Conservation (phyloP, 1,140 invertebrate genomes). For the Nixonia krombeini region DNA sequence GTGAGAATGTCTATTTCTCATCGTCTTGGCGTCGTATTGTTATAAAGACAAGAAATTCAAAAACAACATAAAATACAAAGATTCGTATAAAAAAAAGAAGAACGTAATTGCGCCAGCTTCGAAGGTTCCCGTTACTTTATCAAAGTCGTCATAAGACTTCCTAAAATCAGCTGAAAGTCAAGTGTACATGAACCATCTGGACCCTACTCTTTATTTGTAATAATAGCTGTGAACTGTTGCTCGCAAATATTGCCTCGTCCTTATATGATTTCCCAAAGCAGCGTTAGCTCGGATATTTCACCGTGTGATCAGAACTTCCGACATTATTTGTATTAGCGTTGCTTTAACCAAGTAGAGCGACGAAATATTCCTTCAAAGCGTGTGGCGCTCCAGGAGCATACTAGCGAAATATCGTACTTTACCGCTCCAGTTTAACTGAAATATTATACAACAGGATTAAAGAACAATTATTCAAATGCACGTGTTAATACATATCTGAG, state of each 20-base stretch:
- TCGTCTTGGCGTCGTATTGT: not conserved
- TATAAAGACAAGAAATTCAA: not conserved
- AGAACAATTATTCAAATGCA: not conserved
- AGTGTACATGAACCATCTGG: slow-evolving; percentile 28
- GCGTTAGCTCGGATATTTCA: slow-evolving; percentile 14
- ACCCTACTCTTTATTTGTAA: slow-evolving; percentile 16
- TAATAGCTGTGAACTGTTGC: slow-evolving; percentile 13
- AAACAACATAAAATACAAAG: not conserved
- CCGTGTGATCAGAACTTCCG: slow-evolving; percentile 51
- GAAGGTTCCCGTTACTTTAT: slow-evolving; percentile 20
- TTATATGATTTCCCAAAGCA: not conserved
- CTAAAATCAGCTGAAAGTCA: slow-evolving; percentile 35
- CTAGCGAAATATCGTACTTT: slow-evolving; percentile 49
- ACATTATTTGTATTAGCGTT: slow-evolving; percentile 62
- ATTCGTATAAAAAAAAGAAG: slow-evolving; percentile 16
- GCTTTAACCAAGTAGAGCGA: slow-evolving; percentile 68
- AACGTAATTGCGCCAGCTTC: slow-evolving; percentile 42
- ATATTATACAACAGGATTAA: slow-evolving; percentile 32
- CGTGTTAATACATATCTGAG: not conserved
- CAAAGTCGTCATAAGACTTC: slow-evolving; percentile 23
- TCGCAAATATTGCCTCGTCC: slow-evolving; percentile 24
- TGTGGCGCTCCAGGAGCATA: slow-evolving; percentile 32
- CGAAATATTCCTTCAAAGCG: slow-evolving; percentile 64
- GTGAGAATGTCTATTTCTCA: too few relatives aligned
- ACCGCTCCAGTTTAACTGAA: slow-evolving; percentile 68